phyloP scores from a whole-genome alignment of 2,113 vertebrate species.

The Mus pahari region DNA sequence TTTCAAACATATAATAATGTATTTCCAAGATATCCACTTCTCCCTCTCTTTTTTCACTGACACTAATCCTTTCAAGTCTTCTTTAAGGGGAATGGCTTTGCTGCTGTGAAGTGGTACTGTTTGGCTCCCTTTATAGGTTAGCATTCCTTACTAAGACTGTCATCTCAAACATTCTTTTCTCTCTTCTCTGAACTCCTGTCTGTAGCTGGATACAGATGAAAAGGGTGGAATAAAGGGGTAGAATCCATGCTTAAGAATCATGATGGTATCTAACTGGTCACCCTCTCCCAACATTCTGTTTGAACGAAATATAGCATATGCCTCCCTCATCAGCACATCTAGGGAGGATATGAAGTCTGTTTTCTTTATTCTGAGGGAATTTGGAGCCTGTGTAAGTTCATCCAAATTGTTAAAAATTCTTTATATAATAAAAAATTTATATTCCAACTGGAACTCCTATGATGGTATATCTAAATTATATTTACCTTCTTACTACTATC shows the following conservation, averaged over 20 bases:
- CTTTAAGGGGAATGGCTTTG: not conserved
- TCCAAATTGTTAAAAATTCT: not conserved
- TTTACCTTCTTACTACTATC: constrained; percentile 17
- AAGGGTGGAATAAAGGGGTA: not conserved
- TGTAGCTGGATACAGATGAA: not conserved
- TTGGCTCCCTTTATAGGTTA: not conserved
- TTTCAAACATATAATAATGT: not conserved
- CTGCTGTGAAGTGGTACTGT: not conserved
- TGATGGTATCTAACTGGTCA: not conserved
- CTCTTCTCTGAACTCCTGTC: not conserved
- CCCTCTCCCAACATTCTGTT: not conserved
- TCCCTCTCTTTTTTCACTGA: not conserved
- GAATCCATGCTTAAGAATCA: constrained; percentile 12
- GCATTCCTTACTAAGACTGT: not conserved
- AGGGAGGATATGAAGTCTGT: not conserved
- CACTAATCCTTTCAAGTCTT: not conserved
- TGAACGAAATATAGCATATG: not conserved
- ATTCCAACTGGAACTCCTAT: not conserved
- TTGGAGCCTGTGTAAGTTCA: not conserved
- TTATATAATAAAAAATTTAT: not conserved
- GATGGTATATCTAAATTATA: not conserved
- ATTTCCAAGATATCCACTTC: too few species aligned
- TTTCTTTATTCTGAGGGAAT: constrained; percentile 22
- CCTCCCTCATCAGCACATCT: not conserved
- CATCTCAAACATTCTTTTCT: not conserved